Evolutionary conservation across 2,113 vertebrate genomes (phyloP).

Genomic region (Eulemur macaco): DNA sequence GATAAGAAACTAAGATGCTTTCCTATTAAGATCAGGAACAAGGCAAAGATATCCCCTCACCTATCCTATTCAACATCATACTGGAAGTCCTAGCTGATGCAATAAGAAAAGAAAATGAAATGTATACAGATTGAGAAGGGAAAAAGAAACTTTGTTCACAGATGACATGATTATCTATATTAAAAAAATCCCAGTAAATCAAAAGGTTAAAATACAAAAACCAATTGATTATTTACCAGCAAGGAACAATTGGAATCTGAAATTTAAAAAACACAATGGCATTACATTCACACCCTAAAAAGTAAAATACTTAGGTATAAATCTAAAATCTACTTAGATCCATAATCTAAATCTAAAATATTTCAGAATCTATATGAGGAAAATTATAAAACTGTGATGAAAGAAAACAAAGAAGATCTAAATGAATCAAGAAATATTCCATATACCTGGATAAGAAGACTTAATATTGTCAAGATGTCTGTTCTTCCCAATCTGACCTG

Average conservation of each 20-base stretch:
- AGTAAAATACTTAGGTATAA: neutral
- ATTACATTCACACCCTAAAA: neutral
- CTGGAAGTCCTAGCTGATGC: neutral
- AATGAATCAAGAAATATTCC: neutral
- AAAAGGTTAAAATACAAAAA: neutral
- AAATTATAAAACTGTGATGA: neutral
- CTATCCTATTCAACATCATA: neutral
- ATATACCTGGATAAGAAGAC: neutral
- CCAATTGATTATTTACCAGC: neutral
- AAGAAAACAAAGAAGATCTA: neutral
- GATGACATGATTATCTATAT: neutral
- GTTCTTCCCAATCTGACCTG: neutral
- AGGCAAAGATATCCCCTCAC: neutral
- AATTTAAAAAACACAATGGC: neutral
- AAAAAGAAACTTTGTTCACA: neutral
- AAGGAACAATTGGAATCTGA: neutral
- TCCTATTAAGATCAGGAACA: neutral
- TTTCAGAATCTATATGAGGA: neutral
- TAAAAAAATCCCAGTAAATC: neutral
- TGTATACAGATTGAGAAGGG: neutral
- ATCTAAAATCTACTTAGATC: neutral
- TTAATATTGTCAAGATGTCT: neutral
- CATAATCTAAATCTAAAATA: neutral
- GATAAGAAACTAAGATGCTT: neutral
- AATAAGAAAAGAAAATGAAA: neutral